phyloP scores from a whole-genome alignment of 2,797 vertebrate genomes.

The Prunella strophiata region DNA sequence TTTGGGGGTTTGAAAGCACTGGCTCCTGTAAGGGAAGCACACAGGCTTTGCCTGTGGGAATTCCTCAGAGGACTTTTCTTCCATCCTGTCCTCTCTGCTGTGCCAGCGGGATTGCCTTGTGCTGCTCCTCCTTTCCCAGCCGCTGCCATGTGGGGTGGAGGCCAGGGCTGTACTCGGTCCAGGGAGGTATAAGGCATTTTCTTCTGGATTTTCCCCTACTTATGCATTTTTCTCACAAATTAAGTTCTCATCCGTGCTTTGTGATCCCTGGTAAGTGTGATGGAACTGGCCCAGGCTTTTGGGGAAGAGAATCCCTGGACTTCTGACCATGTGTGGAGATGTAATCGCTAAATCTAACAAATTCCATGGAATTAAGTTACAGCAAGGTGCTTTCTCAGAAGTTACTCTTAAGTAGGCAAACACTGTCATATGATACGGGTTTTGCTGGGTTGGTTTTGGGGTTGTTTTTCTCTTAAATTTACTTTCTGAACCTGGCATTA shows the following conservation, averaged over 20 bases:
- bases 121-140: not conserved
- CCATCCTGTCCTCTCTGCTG: fast-evolving
- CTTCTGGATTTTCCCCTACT: not conserved
- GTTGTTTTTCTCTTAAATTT: not conserved
- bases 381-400: not conserved
- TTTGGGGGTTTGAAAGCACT: not conserved
- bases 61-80: not conserved
- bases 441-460: not conserved
- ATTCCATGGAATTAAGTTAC: not conserved
- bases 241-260: not conserved
- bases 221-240: not conserved
- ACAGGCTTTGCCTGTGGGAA: not conserved
- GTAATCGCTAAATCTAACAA: not conserved
- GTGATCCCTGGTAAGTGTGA: fast-evolving
- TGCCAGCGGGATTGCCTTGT: not conserved
- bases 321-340: not conserved
- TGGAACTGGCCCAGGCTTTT: not conserved
- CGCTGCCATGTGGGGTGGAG: fast-evolving
- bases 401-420: not conserved
- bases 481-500: not conserved
- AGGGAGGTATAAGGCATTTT: not conserved
- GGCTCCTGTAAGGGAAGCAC: fast-evolving
- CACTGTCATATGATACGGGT: not conserved
- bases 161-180: fast-evolving
- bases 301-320: not conserved